These are phyloP conservation scores for Echeneis naucrates DNA, from an alignment of 2,797 vertebrate genomes.

Conservation along the genomic window DNA sequence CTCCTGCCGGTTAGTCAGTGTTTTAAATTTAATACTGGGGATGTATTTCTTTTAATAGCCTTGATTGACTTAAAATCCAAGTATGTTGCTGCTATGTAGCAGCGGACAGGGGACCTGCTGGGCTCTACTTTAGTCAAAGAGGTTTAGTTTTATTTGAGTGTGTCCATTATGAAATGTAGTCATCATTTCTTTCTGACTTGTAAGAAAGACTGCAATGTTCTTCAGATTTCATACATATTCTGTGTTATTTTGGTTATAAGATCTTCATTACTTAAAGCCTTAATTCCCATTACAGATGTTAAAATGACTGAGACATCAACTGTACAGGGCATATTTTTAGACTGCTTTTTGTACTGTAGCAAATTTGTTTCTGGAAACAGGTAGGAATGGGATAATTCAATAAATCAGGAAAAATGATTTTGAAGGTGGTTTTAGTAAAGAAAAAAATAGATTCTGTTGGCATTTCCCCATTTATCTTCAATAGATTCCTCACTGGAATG, in stretches of 20 bases:
- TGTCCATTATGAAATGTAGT: no score
- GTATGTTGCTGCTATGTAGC: no score
- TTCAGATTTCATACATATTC: not conserved
- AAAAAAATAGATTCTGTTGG: not conserved
- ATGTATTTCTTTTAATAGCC: no score
- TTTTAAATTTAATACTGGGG: no score
- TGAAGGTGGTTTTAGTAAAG: not conserved
- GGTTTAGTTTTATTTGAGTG: no score
- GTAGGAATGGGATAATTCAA: not conserved
- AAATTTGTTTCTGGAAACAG: not conserved
- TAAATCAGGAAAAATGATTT: slow-evolving; percentile 3
- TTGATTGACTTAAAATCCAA: no score
- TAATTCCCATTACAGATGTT: not conserved
- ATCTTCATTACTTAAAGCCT: not conserved
- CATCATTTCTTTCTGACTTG: no score
- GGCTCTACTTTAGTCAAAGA: no score
- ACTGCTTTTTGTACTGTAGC: not conserved
- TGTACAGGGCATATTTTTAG: not conserved
- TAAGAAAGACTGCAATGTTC: no score
- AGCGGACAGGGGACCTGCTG: no score
- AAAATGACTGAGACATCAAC: not conserved
- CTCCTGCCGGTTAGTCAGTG: no score
- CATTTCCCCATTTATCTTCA: not conserved
- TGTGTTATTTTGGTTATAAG: not conserved
- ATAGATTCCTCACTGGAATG: not conserved